These are phyloP conservation scores for Thereva nobilitata DNA, from an alignment of 2,888 invertebrate genomes.

Conservation along the genomic window DNA sequence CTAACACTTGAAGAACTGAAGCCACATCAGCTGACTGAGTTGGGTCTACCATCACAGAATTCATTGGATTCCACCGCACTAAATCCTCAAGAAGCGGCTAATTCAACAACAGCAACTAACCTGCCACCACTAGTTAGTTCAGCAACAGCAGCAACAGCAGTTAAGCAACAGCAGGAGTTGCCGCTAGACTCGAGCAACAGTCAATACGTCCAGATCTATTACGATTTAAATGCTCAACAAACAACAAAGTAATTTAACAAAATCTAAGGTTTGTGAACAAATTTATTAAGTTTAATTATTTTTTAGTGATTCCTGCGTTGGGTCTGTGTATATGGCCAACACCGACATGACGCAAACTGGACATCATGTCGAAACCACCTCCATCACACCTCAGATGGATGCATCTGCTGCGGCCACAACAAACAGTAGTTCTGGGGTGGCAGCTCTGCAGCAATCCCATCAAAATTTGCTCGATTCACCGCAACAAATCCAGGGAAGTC, in stretches of 20 bases:
- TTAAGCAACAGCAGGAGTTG: slow-evolving; percentile 3
- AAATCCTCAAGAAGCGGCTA: slow-evolving; percentile 2
- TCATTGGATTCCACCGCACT: slow-evolving; percentile 22
- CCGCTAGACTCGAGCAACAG: neutral
- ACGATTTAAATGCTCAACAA: slow-evolving; percentile 44
- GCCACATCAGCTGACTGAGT: slow-evolving; percentile 49
- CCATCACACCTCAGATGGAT: slow-evolving; percentile 35
- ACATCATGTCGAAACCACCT: slow-evolving; percentile 38
- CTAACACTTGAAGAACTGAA: slow-evolving; percentile 58
- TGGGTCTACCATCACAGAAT: slow-evolving; percentile 40
- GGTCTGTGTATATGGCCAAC: slow-evolving; percentile 39
- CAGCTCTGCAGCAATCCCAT: neutral
- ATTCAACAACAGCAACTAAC: neutral
- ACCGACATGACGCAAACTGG: slow-evolving; percentile 41
- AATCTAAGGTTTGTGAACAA: neutral
- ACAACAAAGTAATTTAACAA: slow-evolving; percentile 41
- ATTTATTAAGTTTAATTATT: neutral
- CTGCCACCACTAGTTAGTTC: neutral
- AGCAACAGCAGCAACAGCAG: neutral
- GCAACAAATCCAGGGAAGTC: slow-evolving; percentile 13
- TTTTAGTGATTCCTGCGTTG: slow-evolving; percentile 24
- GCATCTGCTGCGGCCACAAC: slow-evolving; percentile 9
- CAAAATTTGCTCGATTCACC: slow-evolving; percentile 5
- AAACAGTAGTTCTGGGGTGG: slow-evolving; percentile 10
- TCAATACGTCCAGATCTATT: slow-evolving; percentile 41